phyloP scores from a whole-genome alignment of 2,797 vertebrate genomes.

The Hemitrygon akajei region DNA sequence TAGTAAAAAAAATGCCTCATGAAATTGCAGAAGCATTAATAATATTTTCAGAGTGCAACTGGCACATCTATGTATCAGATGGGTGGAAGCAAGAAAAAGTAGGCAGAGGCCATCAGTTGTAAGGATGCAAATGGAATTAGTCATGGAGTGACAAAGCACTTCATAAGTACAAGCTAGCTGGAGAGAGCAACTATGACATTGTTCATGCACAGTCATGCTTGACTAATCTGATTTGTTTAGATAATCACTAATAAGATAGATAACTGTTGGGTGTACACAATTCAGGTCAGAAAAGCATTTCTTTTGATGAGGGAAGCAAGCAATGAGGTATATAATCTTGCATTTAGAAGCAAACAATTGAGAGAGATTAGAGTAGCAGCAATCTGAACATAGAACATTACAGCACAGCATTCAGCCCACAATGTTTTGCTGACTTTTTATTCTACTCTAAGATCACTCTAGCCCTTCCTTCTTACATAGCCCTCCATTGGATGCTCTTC shows the following conservation, averaged over 20 bases:
- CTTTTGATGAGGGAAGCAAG: neutral
- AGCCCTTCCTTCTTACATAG: no score
- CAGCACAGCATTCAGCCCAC: no score
- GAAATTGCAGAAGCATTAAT: no score
- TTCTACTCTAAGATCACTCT: no score
- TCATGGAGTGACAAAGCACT: neutral
- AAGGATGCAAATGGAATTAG: neutral
- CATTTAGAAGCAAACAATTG: no score
- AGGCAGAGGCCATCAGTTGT: neutral
- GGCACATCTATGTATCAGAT: neutral
- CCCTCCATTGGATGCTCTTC: no score
- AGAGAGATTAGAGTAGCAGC: no score
- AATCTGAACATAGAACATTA: no score
- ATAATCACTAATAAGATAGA: neutral
- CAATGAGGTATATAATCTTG: neutral
- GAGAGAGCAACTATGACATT: neutral
- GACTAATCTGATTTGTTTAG: neutral
- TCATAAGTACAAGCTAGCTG: neutral
- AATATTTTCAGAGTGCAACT: neutral
- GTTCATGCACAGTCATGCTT: neutral
- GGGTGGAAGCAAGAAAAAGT: neutral
- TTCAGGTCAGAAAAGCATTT: neutral
- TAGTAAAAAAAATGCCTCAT: no score
- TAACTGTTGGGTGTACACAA: neutral
- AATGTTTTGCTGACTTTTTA: no score